phyloP scores from a whole-genome alignment of 2,888 invertebrate species.

The Caenorhabditis macrosperma region DNA sequence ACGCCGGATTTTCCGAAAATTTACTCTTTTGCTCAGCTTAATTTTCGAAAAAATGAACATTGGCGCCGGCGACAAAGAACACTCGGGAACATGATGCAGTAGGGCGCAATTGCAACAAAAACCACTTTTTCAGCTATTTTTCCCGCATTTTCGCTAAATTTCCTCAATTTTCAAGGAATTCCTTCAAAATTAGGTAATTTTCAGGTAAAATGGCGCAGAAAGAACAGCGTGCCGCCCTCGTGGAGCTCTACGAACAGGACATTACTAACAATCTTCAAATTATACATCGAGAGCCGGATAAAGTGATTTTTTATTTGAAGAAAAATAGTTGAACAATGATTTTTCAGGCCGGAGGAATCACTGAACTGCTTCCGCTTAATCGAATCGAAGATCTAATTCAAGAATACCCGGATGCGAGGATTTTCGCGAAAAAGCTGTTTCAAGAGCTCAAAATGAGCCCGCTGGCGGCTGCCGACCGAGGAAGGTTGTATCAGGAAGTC shows the following conservation, averaged over 20 bases:
- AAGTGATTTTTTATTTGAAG: constrained; percentile 13
- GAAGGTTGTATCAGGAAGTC: constrained; percentile 23
- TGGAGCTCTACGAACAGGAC: constrained; percentile 30
- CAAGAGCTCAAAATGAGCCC: constrained; percentile 7
- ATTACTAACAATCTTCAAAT: constrained; percentile 26
- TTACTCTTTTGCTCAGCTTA: neutral
- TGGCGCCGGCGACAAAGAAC: neutral
- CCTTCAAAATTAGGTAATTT: neutral
- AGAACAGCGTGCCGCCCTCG: constrained; percentile 17
- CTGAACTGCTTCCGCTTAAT: neutral
- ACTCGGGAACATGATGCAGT: neutral
- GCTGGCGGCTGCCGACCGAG: constrained; percentile 8
- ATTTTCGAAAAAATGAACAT: neutral
- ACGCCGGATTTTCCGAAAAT: neutral
- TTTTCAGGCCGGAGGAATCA: constrained; percentile 10
- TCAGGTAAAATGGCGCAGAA: constrained; percentile 8
- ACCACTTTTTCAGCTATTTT: neutral
- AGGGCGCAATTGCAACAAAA: neutral
- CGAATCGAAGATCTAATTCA: constrained; percentile 16
- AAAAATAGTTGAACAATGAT: neutral
- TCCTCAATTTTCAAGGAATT: neutral
- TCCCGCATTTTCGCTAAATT: neutral
- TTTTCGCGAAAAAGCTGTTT: constrained; percentile 19
- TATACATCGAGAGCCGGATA: constrained; percentile 27
- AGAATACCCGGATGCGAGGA: neutral